Base-by-base conservation (phyloP, 1,140 invertebrate species). In the Euschistus heros region DNA sequence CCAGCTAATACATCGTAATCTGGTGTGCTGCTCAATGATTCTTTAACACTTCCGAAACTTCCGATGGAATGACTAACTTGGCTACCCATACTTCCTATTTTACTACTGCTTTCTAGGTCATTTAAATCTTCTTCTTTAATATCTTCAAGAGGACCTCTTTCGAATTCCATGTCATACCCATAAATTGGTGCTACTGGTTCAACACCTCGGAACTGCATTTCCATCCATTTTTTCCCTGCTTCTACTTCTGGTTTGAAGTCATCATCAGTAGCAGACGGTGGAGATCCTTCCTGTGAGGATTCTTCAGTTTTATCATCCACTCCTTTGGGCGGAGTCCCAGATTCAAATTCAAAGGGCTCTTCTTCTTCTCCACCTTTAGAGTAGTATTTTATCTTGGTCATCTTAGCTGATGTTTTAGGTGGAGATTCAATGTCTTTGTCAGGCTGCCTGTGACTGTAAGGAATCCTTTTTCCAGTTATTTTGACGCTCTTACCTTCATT, bases 71-170 rank as follows among this genome's bases (percentile, higher is more conserved):
- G 85, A 72, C 88, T 91, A 2, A 72, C 68, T 71, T 88, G 86
- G 55, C 86, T 89, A 66, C 87, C 85, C 70, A 90, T 79, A 75
- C 89, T 87, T 24, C 88, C 88, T 63, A 90, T 86, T 70, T 82
- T 77, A 71, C 84, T 85, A 55, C 87, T 87, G 59, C 86, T 86
- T 74, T 92, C 88, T 69, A 90, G 88, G 73, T 92, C 89, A 37
- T 86, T 86, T 68, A 85, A 79, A 74, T 93, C 91, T 74, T 91
- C 89, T 76, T 93, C 92, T 76, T 92, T 92, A 57, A 94, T 92
- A 72, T 93, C 90, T 77, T 93, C 91, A 26, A 93, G 74, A n/a
- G 88, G 87, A 18, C 86, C 86, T 64, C 87, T 78, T 64, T 84
- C 82, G 67, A 81, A 84, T 47, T 83, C 82, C 68, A 83, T 78